phyloP scores from a whole-genome alignment of 2,888 invertebrate species.

The Megamerina dolium region DNA sequence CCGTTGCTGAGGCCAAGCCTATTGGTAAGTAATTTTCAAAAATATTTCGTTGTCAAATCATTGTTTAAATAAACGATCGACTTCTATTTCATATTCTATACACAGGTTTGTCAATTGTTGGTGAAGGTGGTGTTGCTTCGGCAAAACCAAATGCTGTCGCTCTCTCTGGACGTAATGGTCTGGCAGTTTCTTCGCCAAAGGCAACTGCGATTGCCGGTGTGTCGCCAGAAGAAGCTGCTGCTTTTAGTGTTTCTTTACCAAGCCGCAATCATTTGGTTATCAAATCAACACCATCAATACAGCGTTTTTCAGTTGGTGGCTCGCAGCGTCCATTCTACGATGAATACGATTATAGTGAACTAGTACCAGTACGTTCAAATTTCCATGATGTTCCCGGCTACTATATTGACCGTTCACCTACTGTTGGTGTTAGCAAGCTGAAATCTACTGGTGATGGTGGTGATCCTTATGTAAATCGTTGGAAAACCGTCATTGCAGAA shows the following conservation, averaged over 20 bases:
- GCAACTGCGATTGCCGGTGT: slow-evolving; percentile 72
- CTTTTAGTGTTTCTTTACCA: slow-evolving; percentile 42
- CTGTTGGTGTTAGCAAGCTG: slow-evolving; percentile 2
- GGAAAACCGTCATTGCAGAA: slow-evolving; percentile 38
- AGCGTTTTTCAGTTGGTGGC: neutral
- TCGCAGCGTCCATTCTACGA: slow-evolving; percentile 20
- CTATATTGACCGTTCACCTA: neutral
- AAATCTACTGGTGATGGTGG: slow-evolving; percentile 8
- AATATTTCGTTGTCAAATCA: too few species aligned
- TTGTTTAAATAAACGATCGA: neutral
- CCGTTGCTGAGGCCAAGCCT: slow-evolving; percentile 71
- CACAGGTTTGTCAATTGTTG: slow-evolving; percentile 59
- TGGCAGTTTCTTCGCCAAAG: slow-evolving; percentile 65
- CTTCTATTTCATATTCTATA: slow-evolving; percentile 9
- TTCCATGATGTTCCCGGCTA: slow-evolving; percentile 21
- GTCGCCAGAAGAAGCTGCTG: slow-evolving; percentile 45
- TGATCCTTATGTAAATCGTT: slow-evolving; percentile 30
- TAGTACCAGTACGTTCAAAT: slow-evolving; percentile 18
- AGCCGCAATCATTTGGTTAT: slow-evolving; percentile 41
- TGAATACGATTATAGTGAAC: slow-evolving; percentile 30
- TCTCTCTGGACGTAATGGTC: slow-evolving; percentile 62
- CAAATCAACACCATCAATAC: slow-evolving; percentile 25
- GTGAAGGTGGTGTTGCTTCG: slow-evolving; percentile 64
- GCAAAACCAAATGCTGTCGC: slow-evolving; percentile 68
- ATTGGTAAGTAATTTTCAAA: slow-evolving; percentile 61